Percentiles rank a stretch among this genome's conserved stretches.
Conservation (phyloP, 2,888 invertebrate genomes). For the Hirtodrosophila histrioides region DNA sequence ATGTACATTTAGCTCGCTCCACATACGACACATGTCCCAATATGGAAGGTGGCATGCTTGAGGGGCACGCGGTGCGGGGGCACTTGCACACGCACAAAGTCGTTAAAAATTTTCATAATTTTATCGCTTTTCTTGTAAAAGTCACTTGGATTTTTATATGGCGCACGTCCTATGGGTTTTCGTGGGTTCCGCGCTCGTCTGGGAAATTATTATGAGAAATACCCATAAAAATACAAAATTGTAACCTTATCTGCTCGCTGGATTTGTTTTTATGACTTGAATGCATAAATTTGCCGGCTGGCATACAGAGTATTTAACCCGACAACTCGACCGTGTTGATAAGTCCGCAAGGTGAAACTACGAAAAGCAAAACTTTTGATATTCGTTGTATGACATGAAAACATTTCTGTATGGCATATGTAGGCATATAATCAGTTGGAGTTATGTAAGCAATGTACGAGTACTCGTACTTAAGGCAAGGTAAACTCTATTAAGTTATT, state of each 20-base stretch:
- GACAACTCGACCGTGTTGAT: slow-evolving; percentile 56
- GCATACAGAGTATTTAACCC: slow-evolving; percentile 16
- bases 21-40: slow-evolving; percentile 54
- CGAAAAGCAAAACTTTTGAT: slow-evolving; percentile 21
- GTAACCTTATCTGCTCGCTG: slow-evolving; percentile 47
- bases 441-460: not conserved
- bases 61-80: slow-evolving; percentile 1
- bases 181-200: slow-evolving; percentile 38
- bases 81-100: slow-evolving; percentile 38
- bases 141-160: slow-evolving; percentile 45
- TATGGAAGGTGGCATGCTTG: slow-evolving; percentile 24
- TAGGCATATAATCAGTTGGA: not conserved
- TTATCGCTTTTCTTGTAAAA: slow-evolving; percentile 78
- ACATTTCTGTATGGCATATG: too few relatives aligned
- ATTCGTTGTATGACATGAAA: slow-evolving; percentile 3
- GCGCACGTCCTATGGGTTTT: slow-evolving; percentile 50
- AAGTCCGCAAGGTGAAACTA: slow-evolving; percentile 55
- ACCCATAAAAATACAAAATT: slow-evolving; percentile 59
- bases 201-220: slow-evolving; percentile 71
- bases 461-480: slow-evolving; percentile 3
- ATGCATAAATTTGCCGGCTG: slow-evolving; percentile 71
- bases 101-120: slow-evolving; percentile 75
- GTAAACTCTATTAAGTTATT: slow-evolving; percentile 3
- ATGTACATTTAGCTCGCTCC: slow-evolving; percentile 70
- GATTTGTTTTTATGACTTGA: slow-evolving; percentile 70